Evolutionary conservation across 2,797 vertebrate genomes (phyloP).

Genomic region (Rachycentron canadum): DNA sequence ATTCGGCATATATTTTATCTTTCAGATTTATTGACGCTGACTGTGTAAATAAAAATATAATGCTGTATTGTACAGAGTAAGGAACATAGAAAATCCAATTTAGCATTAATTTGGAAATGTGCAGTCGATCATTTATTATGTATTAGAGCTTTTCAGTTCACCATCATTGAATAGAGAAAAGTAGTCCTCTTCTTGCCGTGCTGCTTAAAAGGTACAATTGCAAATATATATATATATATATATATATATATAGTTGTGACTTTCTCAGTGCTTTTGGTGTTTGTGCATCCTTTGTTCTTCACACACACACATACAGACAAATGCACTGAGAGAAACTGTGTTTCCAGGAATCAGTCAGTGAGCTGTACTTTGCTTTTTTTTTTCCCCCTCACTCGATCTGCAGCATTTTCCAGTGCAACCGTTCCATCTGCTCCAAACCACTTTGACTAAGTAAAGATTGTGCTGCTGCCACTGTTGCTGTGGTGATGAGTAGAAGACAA

Average conservation of each 20-base stretch:
- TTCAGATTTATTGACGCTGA: conserved; percentile 31
- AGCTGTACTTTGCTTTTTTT: conserved; percentile 31
- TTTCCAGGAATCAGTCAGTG: conserved; percentile 28
- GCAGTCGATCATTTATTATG: conserved; percentile 10
- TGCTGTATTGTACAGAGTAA: not conserved
- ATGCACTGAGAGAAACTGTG: conserved; percentile 2
- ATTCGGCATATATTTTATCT: conserved; percentile 14
- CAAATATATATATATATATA: too few species aligned
- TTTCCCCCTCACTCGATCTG: not conserved
- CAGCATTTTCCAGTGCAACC: conserved; percentile 42
- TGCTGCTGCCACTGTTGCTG: conserved; percentile 21
- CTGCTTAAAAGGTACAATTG: conserved; percentile 7
- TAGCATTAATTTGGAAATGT: conserved; percentile 20
- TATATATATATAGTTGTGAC: conserved; percentile 12
- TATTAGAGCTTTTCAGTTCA: conserved; percentile 2
- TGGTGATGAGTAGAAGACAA: conserved; percentile 33
- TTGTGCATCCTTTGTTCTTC: conserved; percentile 10
- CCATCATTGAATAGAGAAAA: conserved; percentile 7
- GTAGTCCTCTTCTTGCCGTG: not conserved
- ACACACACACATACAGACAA: conserved; percentile 14
- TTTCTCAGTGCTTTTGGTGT: conserved; percentile 11
- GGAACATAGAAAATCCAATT: not conserved
- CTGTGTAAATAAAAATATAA: conserved; percentile 6
- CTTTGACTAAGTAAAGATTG: conserved; percentile 47
- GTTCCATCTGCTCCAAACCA: conserved; percentile 44